These are phyloP conservation scores for Leucozona laternaria DNA, from an alignment of 2,888 invertebrate species.

Conservation along the genomic window DNA sequence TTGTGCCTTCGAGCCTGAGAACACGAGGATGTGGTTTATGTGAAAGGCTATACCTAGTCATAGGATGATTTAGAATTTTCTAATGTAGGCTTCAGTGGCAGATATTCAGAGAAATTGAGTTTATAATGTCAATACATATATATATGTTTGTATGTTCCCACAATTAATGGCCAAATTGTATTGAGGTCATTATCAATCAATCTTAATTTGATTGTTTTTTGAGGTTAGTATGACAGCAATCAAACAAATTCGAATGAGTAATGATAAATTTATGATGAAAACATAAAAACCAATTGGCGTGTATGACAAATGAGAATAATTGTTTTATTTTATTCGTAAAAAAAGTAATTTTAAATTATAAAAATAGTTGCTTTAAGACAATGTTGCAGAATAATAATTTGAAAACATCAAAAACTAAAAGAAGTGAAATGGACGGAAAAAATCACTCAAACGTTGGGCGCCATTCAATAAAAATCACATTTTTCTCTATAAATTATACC, in stretches of 20 bases:
- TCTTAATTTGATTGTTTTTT: conserved; percentile 26
- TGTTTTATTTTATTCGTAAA: neutral
- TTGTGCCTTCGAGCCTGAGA: neutral
- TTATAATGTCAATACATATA: neutral
- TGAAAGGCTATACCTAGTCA: neutral
- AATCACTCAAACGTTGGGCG: neutral
- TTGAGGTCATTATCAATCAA: conserved; percentile 31
- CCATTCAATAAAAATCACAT: neutral
- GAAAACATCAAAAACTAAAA: too few relatives aligned
- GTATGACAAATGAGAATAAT: neutral
- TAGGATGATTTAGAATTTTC: conserved; percentile 11
- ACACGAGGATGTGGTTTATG: neutral
- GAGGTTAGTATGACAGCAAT: conserved; percentile 26
- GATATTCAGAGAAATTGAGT: neutral
- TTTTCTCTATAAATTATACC: too few relatives aligned
- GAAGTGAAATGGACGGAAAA: too few relatives aligned
- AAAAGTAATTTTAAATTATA: neutral
- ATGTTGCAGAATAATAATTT: neutral
- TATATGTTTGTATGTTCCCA: neutral
- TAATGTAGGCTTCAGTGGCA: neutral
- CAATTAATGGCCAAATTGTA: conserved; percentile 10
- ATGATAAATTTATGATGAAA: conserved; percentile 17
- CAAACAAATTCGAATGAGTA: conserved; percentile 6
- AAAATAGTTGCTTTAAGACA: neutral
- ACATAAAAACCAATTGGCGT: neutral